Percentiles rank a stretch among this genome's conserved stretches.
These are phyloP conservation scores for Capromys pilorides DNA, from an alignment of 2,797 vertebrate genomes.

Conservation along the genomic window DNA sequence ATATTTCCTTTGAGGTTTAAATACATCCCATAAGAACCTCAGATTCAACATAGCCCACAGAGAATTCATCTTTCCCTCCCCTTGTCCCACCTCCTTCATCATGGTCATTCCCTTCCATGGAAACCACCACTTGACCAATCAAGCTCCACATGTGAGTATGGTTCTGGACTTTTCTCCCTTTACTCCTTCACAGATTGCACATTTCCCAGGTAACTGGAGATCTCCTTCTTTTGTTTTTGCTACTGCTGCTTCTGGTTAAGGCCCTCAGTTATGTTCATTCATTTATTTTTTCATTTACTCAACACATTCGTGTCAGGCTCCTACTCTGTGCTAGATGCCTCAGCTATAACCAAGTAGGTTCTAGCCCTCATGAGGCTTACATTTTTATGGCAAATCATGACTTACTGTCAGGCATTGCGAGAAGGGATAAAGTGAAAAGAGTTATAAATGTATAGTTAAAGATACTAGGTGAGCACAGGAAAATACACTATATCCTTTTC, in stretches of 20 bases:
- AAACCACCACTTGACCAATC: not conserved
- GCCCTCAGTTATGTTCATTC: no score
- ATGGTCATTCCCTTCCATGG: no score
- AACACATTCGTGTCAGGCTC: not conserved
- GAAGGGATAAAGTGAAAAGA: not conserved
- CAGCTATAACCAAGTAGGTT: not conserved
- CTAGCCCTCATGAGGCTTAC: not conserved
- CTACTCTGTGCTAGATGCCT: not conserved
- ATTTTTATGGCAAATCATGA: not conserved
- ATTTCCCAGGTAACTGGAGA: fast-evolving
- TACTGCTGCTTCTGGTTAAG: not conserved
- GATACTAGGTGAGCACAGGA: not conserved
- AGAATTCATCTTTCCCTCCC: not conserved
- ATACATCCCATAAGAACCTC: not conserved
- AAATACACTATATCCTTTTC: no score
- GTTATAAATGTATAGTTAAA: not conserved
- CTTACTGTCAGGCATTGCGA: not conserved
- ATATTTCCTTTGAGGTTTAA: not conserved
- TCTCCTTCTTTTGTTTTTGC: not conserved
- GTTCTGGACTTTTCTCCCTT: not conserved
- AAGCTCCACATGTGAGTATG: not conserved
- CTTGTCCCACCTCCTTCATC: not conserved
- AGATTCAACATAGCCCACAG: not conserved
- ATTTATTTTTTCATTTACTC: not conserved
- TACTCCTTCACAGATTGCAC: not conserved